Evolutionary conservation across 1,140 invertebrate genomes (phyloP).

Genomic region (Magallana gigas): DNA sequence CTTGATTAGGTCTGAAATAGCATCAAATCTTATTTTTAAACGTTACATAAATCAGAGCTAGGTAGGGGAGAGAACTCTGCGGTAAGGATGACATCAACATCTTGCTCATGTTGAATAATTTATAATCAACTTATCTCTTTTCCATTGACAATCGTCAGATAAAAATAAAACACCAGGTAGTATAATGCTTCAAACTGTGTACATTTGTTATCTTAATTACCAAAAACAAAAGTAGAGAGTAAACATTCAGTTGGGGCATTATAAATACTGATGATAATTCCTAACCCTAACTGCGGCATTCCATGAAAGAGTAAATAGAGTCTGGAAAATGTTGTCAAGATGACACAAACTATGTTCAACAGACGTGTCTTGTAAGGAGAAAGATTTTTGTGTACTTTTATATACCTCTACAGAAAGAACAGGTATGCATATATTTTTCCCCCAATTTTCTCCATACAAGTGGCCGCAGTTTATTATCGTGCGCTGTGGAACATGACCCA

Average conservation of each 20-base stretch:
- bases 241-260: not conserved
- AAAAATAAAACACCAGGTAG: not conserved
- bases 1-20: not conserved
- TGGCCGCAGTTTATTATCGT: too few relatives aligned
- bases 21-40: not conserved
- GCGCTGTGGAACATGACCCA: too few relatives aligned
- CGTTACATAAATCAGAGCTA: not conserved
- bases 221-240: conserved; percentile 6
- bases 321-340: not conserved
- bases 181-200: conserved; percentile 1
- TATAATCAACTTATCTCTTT: conserved; percentile 9
- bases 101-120: not conserved
- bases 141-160: conserved; percentile 6
- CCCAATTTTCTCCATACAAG: too few relatives aligned
- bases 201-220: conserved; percentile 22
- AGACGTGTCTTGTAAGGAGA: too few relatives aligned
- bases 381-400: too few relatives aligned
- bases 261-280: not conserved
- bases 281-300: not conserved
- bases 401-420: too few relatives aligned
- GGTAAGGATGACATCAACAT: not conserved
- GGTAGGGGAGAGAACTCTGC: not conserved
- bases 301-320: not conserved
- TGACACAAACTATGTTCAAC: conserved; percentile 1
- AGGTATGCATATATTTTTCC: too few relatives aligned